Evolutionary conservation across 1,140 invertebrate species (phyloP).

Genomic region (Zaprionus kolodkinae): DNA sequence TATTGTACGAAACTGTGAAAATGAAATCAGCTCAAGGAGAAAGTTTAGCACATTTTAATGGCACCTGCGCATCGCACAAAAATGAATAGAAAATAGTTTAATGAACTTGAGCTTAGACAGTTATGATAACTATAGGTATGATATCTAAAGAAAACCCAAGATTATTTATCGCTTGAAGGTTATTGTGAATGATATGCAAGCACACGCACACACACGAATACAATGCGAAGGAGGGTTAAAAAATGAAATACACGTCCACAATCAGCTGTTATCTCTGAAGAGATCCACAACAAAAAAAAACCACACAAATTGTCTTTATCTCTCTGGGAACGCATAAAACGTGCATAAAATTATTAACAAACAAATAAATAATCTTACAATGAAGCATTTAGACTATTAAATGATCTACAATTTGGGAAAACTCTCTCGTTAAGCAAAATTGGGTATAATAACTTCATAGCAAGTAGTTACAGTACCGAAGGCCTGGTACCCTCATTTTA

Average conservation of each 20-base stretch:
- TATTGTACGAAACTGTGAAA: conserved; percentile 28
- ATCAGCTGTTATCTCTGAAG: conserved; percentile 4
- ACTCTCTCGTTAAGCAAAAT: neutral
- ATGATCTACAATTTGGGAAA: neutral
- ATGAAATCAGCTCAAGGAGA: conserved; percentile 42
- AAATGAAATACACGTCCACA: neutral
- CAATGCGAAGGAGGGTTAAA: neutral
- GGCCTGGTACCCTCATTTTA: no score
- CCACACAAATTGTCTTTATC: conserved; percentile 44
- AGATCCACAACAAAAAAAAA: conserved; percentile 38
- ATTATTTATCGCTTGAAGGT: conserved; percentile 27
- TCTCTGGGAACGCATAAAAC: conserved; percentile 22
- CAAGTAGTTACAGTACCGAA: no score
- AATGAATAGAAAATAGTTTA: conserved; percentile 27
- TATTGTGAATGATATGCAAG: conserved; percentile 14
- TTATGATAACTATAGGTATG: neutral
- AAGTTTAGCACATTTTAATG: conserved; percentile 43
- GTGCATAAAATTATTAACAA: conserved; percentile 37
- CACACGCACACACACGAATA: neutral
- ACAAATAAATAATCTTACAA: neutral
- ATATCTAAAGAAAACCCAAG: conserved; percentile 10
- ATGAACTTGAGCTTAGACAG: conserved; percentile 22
- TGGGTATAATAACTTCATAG: neutral
- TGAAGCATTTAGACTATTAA: neutral
- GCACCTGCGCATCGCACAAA: conserved; percentile 28